Evolutionary conservation across 2,888 invertebrate genomes (phyloP).

Genomic region (Tenthredo distinguenda): DNA sequence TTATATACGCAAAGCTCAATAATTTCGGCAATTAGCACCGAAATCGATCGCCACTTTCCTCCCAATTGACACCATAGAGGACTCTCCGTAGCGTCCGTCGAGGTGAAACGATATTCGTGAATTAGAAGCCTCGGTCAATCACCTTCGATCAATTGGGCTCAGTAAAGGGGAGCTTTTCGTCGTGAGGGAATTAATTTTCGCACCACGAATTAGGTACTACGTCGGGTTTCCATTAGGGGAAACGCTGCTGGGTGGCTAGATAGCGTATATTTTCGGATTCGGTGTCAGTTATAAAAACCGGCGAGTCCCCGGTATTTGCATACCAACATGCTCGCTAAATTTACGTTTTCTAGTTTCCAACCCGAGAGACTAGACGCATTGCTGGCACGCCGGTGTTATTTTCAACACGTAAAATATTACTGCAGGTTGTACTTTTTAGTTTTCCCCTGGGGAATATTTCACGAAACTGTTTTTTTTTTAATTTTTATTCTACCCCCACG

Average conservation of each 20-base stretch:
- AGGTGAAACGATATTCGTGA: constrained; percentile 21
- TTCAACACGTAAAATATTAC: constrained; percentile 25
- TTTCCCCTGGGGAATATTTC: not conserved
- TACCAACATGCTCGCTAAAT: constrained; percentile 10
- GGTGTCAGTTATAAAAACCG: constrained; percentile 16
- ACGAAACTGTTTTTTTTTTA: not conserved
- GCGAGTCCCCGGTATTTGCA: not conserved
- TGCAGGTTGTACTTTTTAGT: not conserved
- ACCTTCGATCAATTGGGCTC: constrained; percentile 42
- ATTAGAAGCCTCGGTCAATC: constrained; percentile 43
- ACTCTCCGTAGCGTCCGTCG: not conserved
- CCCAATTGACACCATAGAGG: constrained; percentile 16
- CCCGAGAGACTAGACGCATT: constrained; percentile 10
- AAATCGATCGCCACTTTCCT: constrained; percentile 32
- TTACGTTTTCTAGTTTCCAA: constrained; percentile 28
- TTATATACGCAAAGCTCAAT: not conserved
- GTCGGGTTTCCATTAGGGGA: not conserved
- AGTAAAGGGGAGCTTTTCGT: constrained; percentile 37
- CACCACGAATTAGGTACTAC: not conserved
- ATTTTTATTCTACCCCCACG: not conserved
- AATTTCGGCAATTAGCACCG: not conserved
- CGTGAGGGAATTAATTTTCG: constrained; percentile 17
- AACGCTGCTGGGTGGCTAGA: not conserved
- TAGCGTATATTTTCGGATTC: constrained; percentile 16
- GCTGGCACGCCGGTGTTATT: constrained; percentile 12